Evolutionary conservation across 2,888 invertebrate species (phyloP).

Genomic region (Herminia tarsipennalis): DNA sequence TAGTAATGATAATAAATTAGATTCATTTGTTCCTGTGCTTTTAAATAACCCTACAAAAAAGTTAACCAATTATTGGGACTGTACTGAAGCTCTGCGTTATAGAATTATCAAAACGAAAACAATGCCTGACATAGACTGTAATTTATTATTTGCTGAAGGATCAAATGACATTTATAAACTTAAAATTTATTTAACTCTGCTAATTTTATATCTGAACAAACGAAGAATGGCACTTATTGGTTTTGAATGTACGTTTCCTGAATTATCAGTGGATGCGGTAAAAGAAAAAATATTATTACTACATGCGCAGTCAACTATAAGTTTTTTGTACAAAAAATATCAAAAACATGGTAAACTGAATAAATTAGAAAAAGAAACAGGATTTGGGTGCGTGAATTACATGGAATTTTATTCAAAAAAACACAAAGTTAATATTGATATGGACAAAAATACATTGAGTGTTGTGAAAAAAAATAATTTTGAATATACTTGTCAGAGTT

Average conservation of each 20-base stretch:
- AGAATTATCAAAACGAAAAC: conserved; percentile 60
- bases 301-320: conserved; percentile 56
- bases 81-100: conserved; percentile 64
- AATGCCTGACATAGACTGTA: conserved; percentile 56
- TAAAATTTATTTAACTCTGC: conserved; percentile 64
- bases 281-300: conserved; percentile 62
- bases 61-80: conserved; percentile 66
- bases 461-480: conserved; percentile 18
- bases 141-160: conserved; percentile 50
- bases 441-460: conserved; percentile 42
- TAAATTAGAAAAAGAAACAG: conserved; percentile 51
- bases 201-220: conserved; percentile 52
- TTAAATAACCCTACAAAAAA: conserved; percentile 59
- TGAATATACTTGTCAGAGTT: conserved; percentile 66
- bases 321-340: conserved; percentile 43
- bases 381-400: conserved; percentile 57
- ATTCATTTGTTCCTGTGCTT: conserved; percentile 48
- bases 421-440: conserved; percentile 46
- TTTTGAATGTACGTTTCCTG: conserved; percentile 48
- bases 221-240: conserved; percentile 47
- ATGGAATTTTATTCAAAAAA: conserved; percentile 61
- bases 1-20: conserved; percentile 39
- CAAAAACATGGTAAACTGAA: conserved; percentile 35
- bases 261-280: conserved; percentile 55
- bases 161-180: conserved; percentile 59